Base-by-base conservation (phyloP, 2,888 invertebrate species). In the Chydorus sphaericus region DNA sequence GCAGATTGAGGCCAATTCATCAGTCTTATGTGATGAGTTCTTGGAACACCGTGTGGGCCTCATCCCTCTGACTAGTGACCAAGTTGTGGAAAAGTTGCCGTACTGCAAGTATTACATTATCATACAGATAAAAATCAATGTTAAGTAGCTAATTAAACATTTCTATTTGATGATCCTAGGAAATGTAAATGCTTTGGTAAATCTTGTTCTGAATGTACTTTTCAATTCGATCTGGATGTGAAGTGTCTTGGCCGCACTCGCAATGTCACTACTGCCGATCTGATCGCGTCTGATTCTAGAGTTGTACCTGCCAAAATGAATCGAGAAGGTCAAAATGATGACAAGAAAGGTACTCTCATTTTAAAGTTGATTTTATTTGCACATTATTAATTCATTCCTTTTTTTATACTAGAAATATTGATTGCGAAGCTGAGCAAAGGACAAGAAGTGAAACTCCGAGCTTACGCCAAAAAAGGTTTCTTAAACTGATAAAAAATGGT, bases 11-110 rank as follows among this genome's bases (percentile, higher is more conserved):
- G 87, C 92, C 0, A 99, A 99, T 72, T 96, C 97, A 0, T 93
- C 96, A 1, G 97, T 98, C 20, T 73, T 99, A 16, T 93, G 96
- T 68, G 98, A 99, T 67, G 98, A 99, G 73, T 99, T 98, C 69
- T 76, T 99, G 37, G 92, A 98, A 1, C 97, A 98, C 68, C 80
- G 98, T 57, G 88, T 99, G 64, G 98, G 98, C 3, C 78, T 98
- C 49, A 93, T 98, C 66, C 91, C 91, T 0, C 71, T 98, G 2
- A 92, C 93, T 61, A 96, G 96, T 28, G 97, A 98, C 68, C 94
- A 96, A 65, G 83, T 87, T 20, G 93, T 99, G 0, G 96, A 97
- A 65, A 81, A 86, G 65, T 83, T 97, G 69, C 86, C 91, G 62
- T 97, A 94, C 66, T 89, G 92, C 0, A 76, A n/a, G n/a, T n/a